Conservation (phyloP, 2,888 invertebrate genomes). For the Dynastes maya region DNA sequence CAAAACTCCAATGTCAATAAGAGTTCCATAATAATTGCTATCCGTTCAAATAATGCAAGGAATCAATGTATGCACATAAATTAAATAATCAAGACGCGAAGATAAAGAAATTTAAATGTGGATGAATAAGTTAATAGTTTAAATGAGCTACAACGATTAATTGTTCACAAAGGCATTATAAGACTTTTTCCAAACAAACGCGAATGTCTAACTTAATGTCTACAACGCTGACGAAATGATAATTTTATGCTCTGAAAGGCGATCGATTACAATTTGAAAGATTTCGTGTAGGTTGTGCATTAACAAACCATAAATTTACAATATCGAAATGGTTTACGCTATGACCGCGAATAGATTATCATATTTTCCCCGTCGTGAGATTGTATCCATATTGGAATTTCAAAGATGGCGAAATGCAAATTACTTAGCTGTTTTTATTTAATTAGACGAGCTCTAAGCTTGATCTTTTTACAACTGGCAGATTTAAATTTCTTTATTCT, state of each 20-base stretch:
- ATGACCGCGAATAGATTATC: constrained; percentile 34
- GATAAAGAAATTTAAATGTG: constrained; percentile 10
- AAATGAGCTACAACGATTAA: constrained; percentile 12
- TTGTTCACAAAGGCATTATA: constrained; percentile 29
- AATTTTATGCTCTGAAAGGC: constrained; percentile 40
- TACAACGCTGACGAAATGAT: constrained; percentile 44
- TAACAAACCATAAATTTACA: constrained; percentile 38
- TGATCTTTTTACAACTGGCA: background rate
- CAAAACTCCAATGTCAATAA: no score
- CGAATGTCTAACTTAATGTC: constrained; percentile 37
- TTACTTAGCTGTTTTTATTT: background rate
- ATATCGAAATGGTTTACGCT: constrained; percentile 34
- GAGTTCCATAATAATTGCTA: no score
- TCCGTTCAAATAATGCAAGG: no score
- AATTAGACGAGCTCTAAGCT: constrained; percentile 1
- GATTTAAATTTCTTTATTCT: no score
- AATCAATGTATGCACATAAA: no score
- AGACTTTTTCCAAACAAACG: constrained; percentile 29
- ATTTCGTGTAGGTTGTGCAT: constrained; percentile 36
- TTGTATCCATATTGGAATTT: background rate
- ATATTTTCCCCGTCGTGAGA: constrained; percentile 27
- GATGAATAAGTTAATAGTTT: constrained; percentile 21
- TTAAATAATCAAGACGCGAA: no score
- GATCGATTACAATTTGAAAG: constrained; percentile 46
- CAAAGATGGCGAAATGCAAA: constrained; percentile 7